phyloP scores from a whole-genome alignment of 2,888 invertebrate species.

The Ophion ventricosus region DNA sequence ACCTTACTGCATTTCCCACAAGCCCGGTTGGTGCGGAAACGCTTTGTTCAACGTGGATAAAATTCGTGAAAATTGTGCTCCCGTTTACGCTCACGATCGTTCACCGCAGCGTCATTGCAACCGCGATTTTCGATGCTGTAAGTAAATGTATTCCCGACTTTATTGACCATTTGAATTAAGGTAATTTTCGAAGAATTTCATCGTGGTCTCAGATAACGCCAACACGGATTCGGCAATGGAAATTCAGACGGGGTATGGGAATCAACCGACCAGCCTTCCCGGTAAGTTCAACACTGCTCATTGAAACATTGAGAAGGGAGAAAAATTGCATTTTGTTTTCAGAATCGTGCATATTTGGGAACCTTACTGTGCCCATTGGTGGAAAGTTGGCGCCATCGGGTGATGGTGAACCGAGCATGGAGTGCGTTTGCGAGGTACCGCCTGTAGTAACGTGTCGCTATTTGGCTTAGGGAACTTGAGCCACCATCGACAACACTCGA shows the following conservation, averaged over 20 bases:
- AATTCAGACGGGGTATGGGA: background rate
- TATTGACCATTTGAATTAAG: background rate
- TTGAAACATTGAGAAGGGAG: background rate
- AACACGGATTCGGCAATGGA: background rate
- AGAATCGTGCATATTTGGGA: constrained; percentile 68
- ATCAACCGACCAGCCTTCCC: background rate
- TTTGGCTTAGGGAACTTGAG: background rate
- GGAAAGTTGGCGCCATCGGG: constrained; percentile 61
- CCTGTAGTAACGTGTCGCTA: constrained; percentile 73
- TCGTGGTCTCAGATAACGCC: background rate
- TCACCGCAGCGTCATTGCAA: constrained; percentile 68
- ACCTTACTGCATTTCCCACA: constrained; percentile 72
- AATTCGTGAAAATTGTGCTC: constrained; percentile 71
- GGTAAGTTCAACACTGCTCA: background rate
- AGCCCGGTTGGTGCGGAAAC: constrained; percentile 66
- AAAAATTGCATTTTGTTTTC: background rate
- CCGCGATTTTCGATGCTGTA: constrained; percentile 72
- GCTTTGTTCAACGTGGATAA: constrained; percentile 43
- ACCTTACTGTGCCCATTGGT: constrained; percentile 63
- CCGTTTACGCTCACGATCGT: constrained; percentile 66
- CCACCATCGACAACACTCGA: background rate
- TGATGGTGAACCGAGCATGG: constrained; percentile 40
- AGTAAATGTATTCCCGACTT: constrained; percentile 63
- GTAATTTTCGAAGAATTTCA: background rate
- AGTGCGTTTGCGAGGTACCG: constrained; percentile 76